Percentiles rank a stretch among this genome's conserved stretches.
phyloP scores from a whole-genome alignment of 2,888 invertebrate genomes.

The Scaptomyza parva region DNA sequence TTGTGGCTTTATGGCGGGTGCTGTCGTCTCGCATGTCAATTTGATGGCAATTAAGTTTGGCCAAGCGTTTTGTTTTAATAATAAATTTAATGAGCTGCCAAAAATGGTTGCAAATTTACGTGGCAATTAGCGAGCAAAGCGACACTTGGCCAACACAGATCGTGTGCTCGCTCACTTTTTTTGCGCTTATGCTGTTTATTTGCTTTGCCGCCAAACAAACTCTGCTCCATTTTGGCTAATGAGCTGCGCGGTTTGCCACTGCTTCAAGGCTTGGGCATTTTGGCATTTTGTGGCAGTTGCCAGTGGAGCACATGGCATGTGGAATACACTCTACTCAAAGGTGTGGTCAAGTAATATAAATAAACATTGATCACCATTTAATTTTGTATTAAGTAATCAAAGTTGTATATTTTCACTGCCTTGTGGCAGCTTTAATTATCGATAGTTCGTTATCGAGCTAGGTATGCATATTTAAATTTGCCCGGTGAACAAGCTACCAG shows the following conservation, averaged over 20 bases:
- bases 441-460: background rate
- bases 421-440: background rate
- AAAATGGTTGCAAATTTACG: constrained; percentile 81
- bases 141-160: constrained; percentile 73
- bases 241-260: constrained; percentile 43
- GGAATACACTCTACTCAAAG: constrained; percentile 20
- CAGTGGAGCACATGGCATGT: constrained; percentile 34
- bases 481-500: background rate
- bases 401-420: background rate
- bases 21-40: constrained; percentile 80
- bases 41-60: constrained; percentile 78
- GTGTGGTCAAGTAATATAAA: constrained; percentile 37
- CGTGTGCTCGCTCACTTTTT: constrained; percentile 56
- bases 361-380: background rate
- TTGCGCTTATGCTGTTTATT: constrained; percentile 15
- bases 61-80: constrained; percentile 71
- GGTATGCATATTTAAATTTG: background rate
- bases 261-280: constrained; percentile 53
- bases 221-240: constrained; percentile 69
- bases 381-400: background rate
- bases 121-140: constrained; percentile 76
- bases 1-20: constrained; percentile 63
- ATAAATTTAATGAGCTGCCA: constrained; percentile 82
- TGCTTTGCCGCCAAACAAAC: constrained; percentile 2
- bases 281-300: constrained; percentile 25